Base-by-base conservation (phyloP, 2,888 invertebrate genomes). In the Agriopis marginaria region DNA sequence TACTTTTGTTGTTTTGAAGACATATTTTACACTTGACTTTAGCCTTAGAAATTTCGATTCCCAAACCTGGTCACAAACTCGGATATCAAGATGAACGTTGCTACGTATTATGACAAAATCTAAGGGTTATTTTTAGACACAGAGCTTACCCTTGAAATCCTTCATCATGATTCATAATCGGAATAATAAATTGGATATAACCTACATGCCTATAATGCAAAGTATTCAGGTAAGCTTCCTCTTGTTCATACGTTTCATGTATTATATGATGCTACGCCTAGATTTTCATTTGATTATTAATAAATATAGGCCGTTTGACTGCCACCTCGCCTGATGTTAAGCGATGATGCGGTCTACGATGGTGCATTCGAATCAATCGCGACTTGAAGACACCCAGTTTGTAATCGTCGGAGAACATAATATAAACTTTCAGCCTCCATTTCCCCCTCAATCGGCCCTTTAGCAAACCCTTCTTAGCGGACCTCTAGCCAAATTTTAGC, bases 161-260 rank as follows among this genome's bases (percentile, higher is more conserved):
- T 47, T n/a, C 11, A 64, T 12, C 42, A 70, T 70, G 69, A 47
- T 59, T 53, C 62, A n/a, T 17, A 60, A 54, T 53, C 40, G 49
- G 42, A 39, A n/a, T n/a, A 45, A 58, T 8, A 42, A 32, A 7
- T 62, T 58, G 10, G 58, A 63, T 1, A 44, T 42, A 49, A 54
- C 51, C 9, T 50, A 40, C 39, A 63, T 49, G 7, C 32, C 51
- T 17, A 23, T 39, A 56, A 49, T 56, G 32, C 50, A 58, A 39
- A 58, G 40, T 53, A 40, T 63, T 53, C 67, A 68, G 63, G 67
- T 68, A 7, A 63, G 58, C 8, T 10, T n/a, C 9, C 7, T 32
- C 0, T 1, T 23, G 17, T 23, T 23, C 0, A 32, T 32, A 45
- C n/a, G 6, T 54, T 14, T 9, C 4, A 10, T 23, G 10, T 39